Percentiles rank a stretch among this genome's conserved stretches.
These are phyloP conservation scores for Tinamus major DNA, from an alignment of 2,797 vertebrate species.

Conservation along the genomic window DNA sequence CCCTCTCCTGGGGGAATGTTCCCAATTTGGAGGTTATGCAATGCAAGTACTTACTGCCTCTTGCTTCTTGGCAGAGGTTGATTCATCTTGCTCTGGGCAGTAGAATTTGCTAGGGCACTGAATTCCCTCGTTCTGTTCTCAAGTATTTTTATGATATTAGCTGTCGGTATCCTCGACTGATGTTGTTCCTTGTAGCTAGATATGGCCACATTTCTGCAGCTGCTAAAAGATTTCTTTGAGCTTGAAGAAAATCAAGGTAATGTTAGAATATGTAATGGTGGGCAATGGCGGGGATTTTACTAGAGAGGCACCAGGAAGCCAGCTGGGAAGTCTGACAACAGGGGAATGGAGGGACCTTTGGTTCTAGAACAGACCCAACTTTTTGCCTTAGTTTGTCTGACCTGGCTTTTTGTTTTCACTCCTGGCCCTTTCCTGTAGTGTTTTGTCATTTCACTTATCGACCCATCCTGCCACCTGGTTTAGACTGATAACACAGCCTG, in stretches of 20 bases:
- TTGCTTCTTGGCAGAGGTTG: neutral
- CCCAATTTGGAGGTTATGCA: fast-evolving
- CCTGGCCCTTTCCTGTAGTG: neutral
- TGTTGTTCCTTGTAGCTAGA: fast-evolving
- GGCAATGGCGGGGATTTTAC: neutral
- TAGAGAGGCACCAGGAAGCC: neutral
- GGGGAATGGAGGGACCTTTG: too few relatives aligned
- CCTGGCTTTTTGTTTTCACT: neutral
- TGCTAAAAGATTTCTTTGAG: neutral
- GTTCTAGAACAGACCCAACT: neutral
- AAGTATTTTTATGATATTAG: neutral
- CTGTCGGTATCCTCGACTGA: neutral
- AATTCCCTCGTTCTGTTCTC: neutral
- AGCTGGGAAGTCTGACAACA: neutral
- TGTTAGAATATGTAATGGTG: neutral
- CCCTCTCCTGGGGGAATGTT: fast-evolving
- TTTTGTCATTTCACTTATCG: neutral
- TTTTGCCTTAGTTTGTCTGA: neutral
- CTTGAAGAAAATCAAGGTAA: neutral
- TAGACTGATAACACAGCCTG: neutral
- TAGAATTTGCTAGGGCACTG: neutral
- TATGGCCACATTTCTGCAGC: neutral
- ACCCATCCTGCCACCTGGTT: neutral
- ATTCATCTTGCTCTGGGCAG: neutral
- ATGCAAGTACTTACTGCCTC: fast-evolving